These are phyloP conservation scores for Speoplatyrhinus poulsoni DNA, from an alignment of 2,113 vertebrate genomes.

Conservation along the genomic window DNA sequence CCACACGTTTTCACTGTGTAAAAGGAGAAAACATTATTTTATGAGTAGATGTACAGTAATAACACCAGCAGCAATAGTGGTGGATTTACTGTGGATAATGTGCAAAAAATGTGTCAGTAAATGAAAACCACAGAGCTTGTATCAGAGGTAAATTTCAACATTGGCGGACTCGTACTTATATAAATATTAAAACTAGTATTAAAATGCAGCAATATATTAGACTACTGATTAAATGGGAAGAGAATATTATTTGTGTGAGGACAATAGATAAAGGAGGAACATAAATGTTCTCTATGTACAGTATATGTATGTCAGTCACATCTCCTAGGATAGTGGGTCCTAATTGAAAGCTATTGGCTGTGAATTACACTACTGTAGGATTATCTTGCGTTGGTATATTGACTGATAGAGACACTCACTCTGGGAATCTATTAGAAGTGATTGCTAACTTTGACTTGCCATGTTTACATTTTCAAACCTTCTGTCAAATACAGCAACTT, in stretches of 20 bases:
- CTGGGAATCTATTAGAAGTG: constrained; percentile 38
- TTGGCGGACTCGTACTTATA: neutral
- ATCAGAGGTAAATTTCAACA: constrained; percentile 9
- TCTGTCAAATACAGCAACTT: no score
- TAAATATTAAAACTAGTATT: constrained; percentile 3
- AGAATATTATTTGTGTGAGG: constrained; percentile 9
- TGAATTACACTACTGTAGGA: constrained; percentile 72
- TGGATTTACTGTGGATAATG: constrained; percentile 3
- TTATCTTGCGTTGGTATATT: constrained; percentile 51
- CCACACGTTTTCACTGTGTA: constrained; percentile 81
- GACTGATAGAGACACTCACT: constrained; percentile 53
- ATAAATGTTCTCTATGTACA: neutral
- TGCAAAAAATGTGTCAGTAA: constrained; percentile 33
- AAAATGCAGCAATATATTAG: constrained; percentile 6
- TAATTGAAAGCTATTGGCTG: constrained; percentile 71
- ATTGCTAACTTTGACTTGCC: neutral
- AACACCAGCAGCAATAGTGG: constrained; percentile 5
- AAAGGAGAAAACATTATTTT: constrained; percentile 18
- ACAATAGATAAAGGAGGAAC: constrained; percentile 31
- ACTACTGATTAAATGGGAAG: neutral
- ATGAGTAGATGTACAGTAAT: constrained; percentile 15
- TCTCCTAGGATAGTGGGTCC: constrained; percentile 48
- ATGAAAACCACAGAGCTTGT: constrained; percentile 36
- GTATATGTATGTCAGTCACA: constrained; percentile 55
- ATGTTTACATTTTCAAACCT: neutral